These are phyloP conservation scores for Psilopogon haemacephalus DNA, from an alignment of 2,113 vertebrate species.

Conservation along the genomic window DNA sequence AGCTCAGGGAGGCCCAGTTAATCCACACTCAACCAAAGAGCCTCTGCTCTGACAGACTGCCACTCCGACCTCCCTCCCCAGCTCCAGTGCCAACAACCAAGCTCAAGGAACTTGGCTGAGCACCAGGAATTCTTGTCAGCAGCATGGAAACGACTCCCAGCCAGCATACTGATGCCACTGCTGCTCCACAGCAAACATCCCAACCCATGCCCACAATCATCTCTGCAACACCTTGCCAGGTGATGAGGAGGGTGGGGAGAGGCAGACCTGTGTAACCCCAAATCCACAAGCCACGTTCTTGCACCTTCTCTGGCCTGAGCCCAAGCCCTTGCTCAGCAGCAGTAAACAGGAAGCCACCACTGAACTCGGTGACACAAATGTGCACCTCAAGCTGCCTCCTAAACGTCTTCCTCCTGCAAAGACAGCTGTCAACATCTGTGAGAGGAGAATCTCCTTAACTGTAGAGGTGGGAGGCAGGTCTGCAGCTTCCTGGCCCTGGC, in stretches of 20 bases:
- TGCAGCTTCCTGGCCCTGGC: not conserved
- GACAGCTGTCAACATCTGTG: not conserved
- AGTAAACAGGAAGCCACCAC: constrained; percentile 38
- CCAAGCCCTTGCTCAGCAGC: not conserved
- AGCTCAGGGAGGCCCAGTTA: not conserved
- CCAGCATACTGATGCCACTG: rapidly evolving
- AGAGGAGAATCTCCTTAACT: not conserved
- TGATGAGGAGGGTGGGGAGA: not conserved
- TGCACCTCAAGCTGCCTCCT: not conserved
- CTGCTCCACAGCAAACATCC: not conserved
- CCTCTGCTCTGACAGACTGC: not conserved
- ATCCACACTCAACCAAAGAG: not conserved
- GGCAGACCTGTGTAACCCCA: not conserved
- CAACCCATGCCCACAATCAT: rapidly evolving
- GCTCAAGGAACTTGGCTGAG: not conserved
- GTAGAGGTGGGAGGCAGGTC: not conserved
- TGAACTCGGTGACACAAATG: not conserved
- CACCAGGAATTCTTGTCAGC: rapidly evolving
- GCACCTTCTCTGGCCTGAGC: not conserved
- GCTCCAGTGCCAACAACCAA: not conserved
- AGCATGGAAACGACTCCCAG: not conserved
- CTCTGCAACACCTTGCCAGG: not conserved
- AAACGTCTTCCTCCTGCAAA: not conserved
- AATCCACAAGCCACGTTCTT: not conserved
- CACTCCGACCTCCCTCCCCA: not conserved